phyloP scores from a whole-genome alignment of 37 sponge, comb jelly and placozoan genomes.

The Cladorhizidae sp. region DNA sequence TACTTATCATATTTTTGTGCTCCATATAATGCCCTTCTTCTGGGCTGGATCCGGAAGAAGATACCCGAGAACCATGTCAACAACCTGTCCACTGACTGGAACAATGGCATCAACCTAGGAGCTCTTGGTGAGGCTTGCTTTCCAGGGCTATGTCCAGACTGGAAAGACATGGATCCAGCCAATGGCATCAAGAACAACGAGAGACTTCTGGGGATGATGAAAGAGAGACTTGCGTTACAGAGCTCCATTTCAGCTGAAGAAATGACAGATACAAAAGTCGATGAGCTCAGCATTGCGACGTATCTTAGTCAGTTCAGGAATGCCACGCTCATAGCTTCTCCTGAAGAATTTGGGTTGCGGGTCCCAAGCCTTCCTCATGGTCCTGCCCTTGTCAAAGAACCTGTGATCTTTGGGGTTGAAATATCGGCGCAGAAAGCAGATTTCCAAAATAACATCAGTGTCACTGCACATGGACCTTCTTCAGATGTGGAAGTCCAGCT shows the following conservation, averaged over 20 bases:
- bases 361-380: conserved; percentile 26
- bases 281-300: conserved; percentile 75
- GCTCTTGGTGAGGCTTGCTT: conserved; percentile 76
- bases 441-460: conserved; percentile 36
- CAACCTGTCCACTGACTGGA: conserved; percentile 89
- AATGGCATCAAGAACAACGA: conserved; percentile 59
- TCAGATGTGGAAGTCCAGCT: conserved; percentile 43
- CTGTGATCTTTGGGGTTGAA: conserved; percentile 42
- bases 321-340: conserved; percentile 44
- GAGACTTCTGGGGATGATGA: conserved; percentile 34
- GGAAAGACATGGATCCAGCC: conserved; percentile 64
- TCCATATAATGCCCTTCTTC: conserved; percentile 55
- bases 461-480: conserved; percentile 59
- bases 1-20: conserved; percentile 87
- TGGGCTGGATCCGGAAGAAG: conserved; percentile 78
- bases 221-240: conserved; percentile 36
- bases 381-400: conserved; percentile 28
- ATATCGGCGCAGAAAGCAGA: conserved; percentile 39
- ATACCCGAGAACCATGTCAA: conserved; percentile 75
- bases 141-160: conserved; percentile 69
- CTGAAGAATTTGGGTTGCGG: conserved; percentile 47
- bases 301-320: conserved; percentile 73
- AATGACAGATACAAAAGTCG: conserved; percentile 81
- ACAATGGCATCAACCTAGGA: conserved; percentile 81
- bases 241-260: conserved; percentile 57